Base-by-base conservation (phyloP, 2,888 invertebrate species). In the Epicampocera succincta region DNA sequence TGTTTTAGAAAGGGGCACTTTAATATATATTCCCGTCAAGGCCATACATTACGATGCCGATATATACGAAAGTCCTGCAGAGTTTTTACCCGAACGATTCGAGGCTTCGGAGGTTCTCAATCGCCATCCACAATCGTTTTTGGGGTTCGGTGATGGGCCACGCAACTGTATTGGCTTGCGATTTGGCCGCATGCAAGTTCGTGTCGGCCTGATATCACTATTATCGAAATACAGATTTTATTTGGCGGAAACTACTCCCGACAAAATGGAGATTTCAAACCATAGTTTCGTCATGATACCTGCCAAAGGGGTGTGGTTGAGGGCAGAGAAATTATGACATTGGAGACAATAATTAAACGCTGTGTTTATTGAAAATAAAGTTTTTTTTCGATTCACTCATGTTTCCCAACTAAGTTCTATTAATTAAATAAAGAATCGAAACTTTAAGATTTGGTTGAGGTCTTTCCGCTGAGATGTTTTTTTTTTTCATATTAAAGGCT, bases 31-130 rank as follows among this genome's bases (percentile, higher is more conserved):
- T 61, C 90, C 92, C 0, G 85, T 88, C 2, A 84, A 85, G 40
- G 89, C 89, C 13, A 88, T 92, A 54, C 92, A 92, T 80, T 85
- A 89, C 44, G 92, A 92, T 86, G 89, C 91, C 0, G 86, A 90
- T 13, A 89, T 90, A 71, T 92, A 90, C 84, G 88, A 91, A 1
- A 86, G 92, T 52, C 92, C 92, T 1, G 73, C 88, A 0, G 86
- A 87, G 76, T 92, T 91, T 72, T 88, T 90, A 29, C 92, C 92
- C 0, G 91, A 92, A 63, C 87, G 92, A 48, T 92, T 92, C 68
- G 86, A 79, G 6, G 29, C 87, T 0, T 88, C 87, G 12, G 87
- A 88, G 44, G 83, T 84, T 6, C 73, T 82, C n/a, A 78, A 85
- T 25, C 86, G 89, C 3, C 87, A 88, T 84, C 85, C 89, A 0